phyloP scores from a whole-genome alignment of 1,140 invertebrate genomes.

The Palaemon carinicauda region DNA sequence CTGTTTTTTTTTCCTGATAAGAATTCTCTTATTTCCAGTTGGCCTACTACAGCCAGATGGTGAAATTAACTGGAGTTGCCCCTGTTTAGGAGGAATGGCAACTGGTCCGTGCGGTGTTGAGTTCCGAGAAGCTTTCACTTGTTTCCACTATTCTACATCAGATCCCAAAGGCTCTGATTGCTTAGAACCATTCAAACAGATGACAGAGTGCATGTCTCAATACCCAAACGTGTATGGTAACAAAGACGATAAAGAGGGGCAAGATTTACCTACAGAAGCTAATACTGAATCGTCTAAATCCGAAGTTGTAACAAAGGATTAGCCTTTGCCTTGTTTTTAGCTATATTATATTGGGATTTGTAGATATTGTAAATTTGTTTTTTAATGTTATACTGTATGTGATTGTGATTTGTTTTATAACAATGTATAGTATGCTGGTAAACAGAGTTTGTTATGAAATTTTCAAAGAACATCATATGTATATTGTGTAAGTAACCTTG shows the following conservation, averaged over 20 bases:
- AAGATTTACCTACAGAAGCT: background rate
- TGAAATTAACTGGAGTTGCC: constrained; percentile 96
- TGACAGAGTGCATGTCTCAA: constrained; percentile 91
- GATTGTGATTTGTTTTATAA: too few relatives aligned
- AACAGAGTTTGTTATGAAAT: too few relatives aligned
- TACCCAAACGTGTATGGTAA: constrained; percentile 88
- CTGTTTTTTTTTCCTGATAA: constrained; percentile 50
- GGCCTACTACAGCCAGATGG: constrained; percentile 88
- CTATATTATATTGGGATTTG: too few relatives aligned
- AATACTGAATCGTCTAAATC: too few relatives aligned
- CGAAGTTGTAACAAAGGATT: too few relatives aligned
- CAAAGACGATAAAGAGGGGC: constrained; percentile 62
- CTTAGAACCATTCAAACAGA: constrained; percentile 85
- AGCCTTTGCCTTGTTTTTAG: too few relatives aligned
- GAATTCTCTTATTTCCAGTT: too few relatives aligned
- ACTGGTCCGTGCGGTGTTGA: constrained; percentile 92
- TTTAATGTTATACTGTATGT: too few relatives aligned
- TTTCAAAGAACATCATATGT: too few relatives aligned
- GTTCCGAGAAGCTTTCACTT: constrained; percentile 93
- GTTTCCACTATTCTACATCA: constrained; percentile 82
- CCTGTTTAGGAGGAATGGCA: constrained; percentile 94
- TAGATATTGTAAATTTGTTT: too few relatives aligned
- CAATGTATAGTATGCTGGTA: too few relatives aligned
- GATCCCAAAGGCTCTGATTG: constrained; percentile 90
- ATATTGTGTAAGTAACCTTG: too few relatives aligned